A percentile compares a stretch with the other conserved stretches of the same genome.
Evolutionary conservation across 2,113 vertebrate genomes (phyloP).

Genomic region (Holacanthus passer): DNA sequence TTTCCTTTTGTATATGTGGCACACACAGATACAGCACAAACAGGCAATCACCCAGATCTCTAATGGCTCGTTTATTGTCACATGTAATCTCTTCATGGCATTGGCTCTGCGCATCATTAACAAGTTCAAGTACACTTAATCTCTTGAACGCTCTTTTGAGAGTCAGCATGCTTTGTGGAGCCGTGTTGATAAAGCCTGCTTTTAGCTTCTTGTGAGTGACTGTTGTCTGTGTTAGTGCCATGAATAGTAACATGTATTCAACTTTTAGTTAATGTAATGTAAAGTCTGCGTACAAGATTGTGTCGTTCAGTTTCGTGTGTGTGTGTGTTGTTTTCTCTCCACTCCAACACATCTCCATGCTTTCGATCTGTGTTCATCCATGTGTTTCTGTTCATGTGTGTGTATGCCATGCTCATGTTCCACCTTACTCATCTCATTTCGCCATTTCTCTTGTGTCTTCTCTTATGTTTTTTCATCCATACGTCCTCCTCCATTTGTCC

Average conservation of each 20-base stretch:
- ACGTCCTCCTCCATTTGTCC: slow-evolving; percentile 74
- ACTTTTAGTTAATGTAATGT: not conserved
- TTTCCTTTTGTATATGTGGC: not conserved
- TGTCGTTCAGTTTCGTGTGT: not conserved
- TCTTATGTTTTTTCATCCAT: slow-evolving; percentile 75
- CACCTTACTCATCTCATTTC: slow-evolving; percentile 68
- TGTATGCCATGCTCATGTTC: slow-evolving; percentile 57
- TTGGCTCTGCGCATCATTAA: not conserved
- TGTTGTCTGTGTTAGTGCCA: not conserved
- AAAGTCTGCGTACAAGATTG: not conserved
- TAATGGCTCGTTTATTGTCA: slow-evolving; percentile 20
- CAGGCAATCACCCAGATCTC: not conserved
- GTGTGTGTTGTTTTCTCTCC: not conserved
- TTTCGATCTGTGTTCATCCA: slow-evolving; percentile 16
- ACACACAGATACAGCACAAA: not conserved
- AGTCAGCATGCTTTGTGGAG: not conserved
- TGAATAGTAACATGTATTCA: not conserved
- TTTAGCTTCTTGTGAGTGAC: not conserved
- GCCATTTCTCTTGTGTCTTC: slow-evolving; percentile 79
- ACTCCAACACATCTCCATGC: not conserved
- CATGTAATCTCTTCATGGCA: not conserved
- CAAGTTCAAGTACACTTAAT: slow-evolving; percentile 1
- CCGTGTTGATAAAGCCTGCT: not conserved
- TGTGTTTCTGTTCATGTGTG: slow-evolving; percentile 53
- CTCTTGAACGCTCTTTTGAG: not conserved